Conservation (phyloP, 64 coral and sea anemone species). For the Montipora foliosa region DNA sequence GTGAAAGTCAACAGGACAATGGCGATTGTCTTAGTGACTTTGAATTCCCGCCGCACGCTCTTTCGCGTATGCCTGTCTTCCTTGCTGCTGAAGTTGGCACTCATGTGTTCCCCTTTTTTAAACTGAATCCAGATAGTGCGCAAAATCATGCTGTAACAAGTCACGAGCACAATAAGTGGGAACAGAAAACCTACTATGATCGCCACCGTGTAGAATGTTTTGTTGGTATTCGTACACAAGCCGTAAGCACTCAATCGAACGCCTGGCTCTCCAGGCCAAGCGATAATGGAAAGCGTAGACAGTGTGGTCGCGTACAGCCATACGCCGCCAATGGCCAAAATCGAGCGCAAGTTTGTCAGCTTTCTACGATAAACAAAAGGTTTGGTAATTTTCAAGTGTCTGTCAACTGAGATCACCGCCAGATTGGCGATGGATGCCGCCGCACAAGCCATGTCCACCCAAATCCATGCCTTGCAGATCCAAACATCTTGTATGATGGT, state of each 20-base stretch:
- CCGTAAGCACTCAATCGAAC: not conserved
- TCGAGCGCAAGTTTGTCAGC: constrained; percentile 73
- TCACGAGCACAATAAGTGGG: constrained; percentile 62
- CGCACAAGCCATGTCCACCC: constrained; percentile 78
- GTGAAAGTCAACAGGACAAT: constrained; percentile 80
- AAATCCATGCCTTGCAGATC: constrained; percentile 71
- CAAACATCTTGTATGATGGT: constrained; percentile 7
- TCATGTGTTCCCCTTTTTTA: constrained; percentile 77
- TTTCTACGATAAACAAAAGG: constrained; percentile 79
- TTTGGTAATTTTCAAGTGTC: constrained; percentile 92
- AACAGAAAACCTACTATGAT: constrained; percentile 76
- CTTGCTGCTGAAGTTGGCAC: constrained; percentile 41
- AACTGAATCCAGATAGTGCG: constrained; percentile 74
- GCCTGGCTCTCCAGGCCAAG: constrained; percentile 49
- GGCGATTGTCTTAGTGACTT: constrained; percentile 86
- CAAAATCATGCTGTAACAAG: constrained; percentile 73
- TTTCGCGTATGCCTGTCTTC: constrained; percentile 74
- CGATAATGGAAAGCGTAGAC: constrained; percentile 64
- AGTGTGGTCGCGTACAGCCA: constrained; percentile 76
- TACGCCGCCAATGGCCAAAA: constrained; percentile 64
- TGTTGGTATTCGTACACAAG: constrained; percentile 45
- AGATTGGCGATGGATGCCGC: constrained; percentile 89
- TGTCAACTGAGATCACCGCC: constrained; percentile 84
- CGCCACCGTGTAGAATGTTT: constrained; percentile 79
- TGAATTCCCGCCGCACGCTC: constrained; percentile 73